These are phyloP conservation scores for Sphaeramia orbicularis DNA, from an alignment of 2,797 vertebrate genomes.

Conservation along the genomic window DNA sequence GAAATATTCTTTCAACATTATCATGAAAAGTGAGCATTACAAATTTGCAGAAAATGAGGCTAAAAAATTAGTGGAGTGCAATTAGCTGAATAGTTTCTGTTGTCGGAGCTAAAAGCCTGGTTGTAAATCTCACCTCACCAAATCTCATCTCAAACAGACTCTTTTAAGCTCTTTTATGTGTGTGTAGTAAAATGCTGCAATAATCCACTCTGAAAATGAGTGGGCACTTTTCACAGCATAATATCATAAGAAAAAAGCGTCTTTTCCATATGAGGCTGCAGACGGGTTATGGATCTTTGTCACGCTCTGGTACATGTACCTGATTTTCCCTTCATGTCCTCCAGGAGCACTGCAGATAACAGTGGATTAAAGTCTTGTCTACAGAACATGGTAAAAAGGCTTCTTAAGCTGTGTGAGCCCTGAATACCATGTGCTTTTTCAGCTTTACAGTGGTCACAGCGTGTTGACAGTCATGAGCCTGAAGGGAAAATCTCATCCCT, in stretches of 20 bases:
- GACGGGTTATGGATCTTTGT: conserved; percentile 32
- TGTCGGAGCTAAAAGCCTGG: conserved; percentile 5
- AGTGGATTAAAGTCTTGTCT: conserved; percentile 41
- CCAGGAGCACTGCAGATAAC: conserved; percentile 45
- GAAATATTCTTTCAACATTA: conserved; percentile 20
- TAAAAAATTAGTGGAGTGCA: conserved; percentile 35
- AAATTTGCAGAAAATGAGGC: conserved; percentile 28
- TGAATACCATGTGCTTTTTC: conserved; percentile 28
- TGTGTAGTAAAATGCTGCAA: conserved; percentile 28
- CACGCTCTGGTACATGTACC: conserved; percentile 4
- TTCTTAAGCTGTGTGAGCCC: conserved; percentile 16
- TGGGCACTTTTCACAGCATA: conserved; percentile 20
- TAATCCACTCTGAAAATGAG: conserved; percentile 45
- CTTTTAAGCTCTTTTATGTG: conserved; percentile 19
- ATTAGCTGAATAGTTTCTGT: conserved; percentile 37
- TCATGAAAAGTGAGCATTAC: conserved; percentile 17
- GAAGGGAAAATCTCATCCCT: conserved; percentile 29
- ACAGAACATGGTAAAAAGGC: conserved; percentile 18
- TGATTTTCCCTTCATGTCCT: conserved; percentile 34
- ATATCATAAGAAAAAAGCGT: conserved; percentile 18
- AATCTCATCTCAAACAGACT: conserved; percentile 2
- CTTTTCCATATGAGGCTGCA: conserved; percentile 15
- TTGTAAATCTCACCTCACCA: background rate
- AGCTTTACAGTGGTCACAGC: conserved; percentile 37
- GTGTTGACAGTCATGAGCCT: conserved; percentile 16